These are phyloP conservation scores for Otus scops DNA, from an alignment of 2,797 vertebrate genomes.

Conservation along the genomic window DNA sequence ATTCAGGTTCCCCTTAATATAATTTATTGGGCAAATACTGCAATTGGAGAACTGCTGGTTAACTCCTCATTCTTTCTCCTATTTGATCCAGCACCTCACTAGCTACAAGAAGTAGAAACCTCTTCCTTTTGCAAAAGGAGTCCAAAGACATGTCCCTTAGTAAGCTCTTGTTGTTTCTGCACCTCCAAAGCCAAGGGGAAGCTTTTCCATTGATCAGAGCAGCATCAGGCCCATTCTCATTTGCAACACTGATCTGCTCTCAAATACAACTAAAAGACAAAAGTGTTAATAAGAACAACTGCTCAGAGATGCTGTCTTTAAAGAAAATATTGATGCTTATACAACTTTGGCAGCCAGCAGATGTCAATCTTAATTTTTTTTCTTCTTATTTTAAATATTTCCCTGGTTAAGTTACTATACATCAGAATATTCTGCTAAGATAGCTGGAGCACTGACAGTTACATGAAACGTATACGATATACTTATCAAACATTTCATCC, in stretches of 20 bases:
- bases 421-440: conserved; percentile 71
- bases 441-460: conserved; percentile 82
- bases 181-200: not conserved
- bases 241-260: conserved; percentile 62
- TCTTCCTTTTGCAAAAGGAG: not conserved
- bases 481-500: conserved; percentile 79
- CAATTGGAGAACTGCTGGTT: not conserved
- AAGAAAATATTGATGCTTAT: conserved; percentile 79
- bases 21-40: not conserved
- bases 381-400: conserved; percentile 72
- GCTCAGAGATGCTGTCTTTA: conserved; percentile 80
- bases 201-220: conserved; percentile 40
- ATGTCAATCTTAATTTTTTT: conserved; percentile 70
- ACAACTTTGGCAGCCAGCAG: conserved; percentile 70
- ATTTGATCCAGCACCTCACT: not conserved
- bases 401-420: conserved; percentile 72
- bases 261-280: conserved; percentile 72
- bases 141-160: not conserved
- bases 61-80: not conserved
- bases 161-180: not conserved
- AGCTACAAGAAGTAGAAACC: not conserved
- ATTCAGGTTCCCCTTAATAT: not conserved
- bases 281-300: conserved; percentile 69
- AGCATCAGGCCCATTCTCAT: conserved; percentile 56
- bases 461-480: conserved; percentile 75